phyloP scores from a whole-genome alignment of 1,140 invertebrate genomes.

The Bradysia coprophila region DNA sequence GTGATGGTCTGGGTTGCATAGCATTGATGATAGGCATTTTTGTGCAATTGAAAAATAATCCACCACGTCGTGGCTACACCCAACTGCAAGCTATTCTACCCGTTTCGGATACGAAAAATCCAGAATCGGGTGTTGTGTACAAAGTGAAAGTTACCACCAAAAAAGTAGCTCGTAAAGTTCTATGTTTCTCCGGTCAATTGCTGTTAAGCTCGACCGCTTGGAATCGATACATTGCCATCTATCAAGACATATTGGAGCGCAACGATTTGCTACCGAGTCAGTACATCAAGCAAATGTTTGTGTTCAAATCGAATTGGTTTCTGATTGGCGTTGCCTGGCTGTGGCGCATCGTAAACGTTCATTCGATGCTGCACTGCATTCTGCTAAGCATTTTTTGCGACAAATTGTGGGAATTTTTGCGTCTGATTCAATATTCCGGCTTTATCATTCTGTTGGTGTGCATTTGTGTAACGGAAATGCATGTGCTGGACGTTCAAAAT shows the following conservation, averaged over 20 bases:
- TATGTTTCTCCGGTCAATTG: slow-evolving; percentile 46
- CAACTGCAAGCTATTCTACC: slow-evolving; percentile 30
- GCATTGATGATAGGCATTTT: slow-evolving; percentile 43
- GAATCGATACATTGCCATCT: slow-evolving; percentile 63
- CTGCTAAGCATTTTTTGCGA: slow-evolving; percentile 63
- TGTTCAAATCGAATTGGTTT: slow-evolving; percentile 41
- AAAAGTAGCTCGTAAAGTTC: slow-evolving; percentile 39
- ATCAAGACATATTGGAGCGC: slow-evolving; percentile 52
- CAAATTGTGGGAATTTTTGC: slow-evolving; percentile 53
- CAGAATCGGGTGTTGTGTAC: slow-evolving; percentile 33
- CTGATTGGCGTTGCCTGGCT: slow-evolving; percentile 50
- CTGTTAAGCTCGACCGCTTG: slow-evolving; percentile 51
- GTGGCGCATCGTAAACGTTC: slow-evolving; percentile 64
- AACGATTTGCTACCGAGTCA: slow-evolving; percentile 27
- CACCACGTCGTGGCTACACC: slow-evolving; percentile 42
- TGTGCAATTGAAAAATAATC: slow-evolving; percentile 45
- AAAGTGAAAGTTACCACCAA: slow-evolving; percentile 41
- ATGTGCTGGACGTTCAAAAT: slow-evolving; percentile 30
- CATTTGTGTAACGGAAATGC: slow-evolving; percentile 37
- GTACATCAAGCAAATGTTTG: slow-evolving; percentile 29
- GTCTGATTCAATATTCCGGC: slow-evolving; percentile 38
- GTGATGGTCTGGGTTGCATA: slow-evolving; percentile 49
- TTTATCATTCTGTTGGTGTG: slow-evolving; percentile 32
- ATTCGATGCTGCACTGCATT: slow-evolving; percentile 54
- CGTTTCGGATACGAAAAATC: slow-evolving; percentile 26